A percentile compares a stretch with the other conserved stretches of the same genome.
phyloP scores from a whole-genome alignment of 2,797 vertebrate species.

The Eurystomus glaucurus region DNA sequence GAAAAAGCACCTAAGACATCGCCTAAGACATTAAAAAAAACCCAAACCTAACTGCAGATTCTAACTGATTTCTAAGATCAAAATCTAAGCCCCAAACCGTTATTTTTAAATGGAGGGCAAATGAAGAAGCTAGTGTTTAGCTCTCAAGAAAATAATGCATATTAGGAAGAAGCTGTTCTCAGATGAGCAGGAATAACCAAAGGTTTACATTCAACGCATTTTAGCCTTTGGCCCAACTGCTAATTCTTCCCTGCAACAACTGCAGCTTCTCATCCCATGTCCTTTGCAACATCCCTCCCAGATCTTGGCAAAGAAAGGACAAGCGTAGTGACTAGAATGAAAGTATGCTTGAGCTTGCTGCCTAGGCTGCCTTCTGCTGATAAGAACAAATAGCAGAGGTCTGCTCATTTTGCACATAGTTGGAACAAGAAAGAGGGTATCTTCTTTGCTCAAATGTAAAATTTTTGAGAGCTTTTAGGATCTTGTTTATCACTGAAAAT shows the following conservation, averaged over 20 bases:
- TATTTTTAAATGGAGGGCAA: background rate
- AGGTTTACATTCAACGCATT: background rate
- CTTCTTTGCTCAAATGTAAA: background rate
- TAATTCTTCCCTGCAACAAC: background rate
- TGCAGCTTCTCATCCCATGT: background rate
- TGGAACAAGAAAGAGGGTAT: background rate
- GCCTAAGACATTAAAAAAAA: too few relatives aligned
- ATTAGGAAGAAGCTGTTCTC: background rate
- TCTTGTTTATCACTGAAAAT: background rate
- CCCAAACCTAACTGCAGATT: background rate
- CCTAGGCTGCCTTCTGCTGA: background rate
- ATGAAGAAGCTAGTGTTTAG: background rate
- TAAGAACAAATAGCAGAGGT: background rate
- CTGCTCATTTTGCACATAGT: background rate
- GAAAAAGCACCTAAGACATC: background rate
- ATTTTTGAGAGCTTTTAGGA: background rate
- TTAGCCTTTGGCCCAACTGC: background rate
- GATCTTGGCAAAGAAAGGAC: background rate
- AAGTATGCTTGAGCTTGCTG: background rate
- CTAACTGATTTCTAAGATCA: background rate
- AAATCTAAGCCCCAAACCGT: background rate
- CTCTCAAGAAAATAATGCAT: background rate
- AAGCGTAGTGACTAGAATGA: background rate
- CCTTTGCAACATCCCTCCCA: background rate
- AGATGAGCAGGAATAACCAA: background rate